phyloP scores from a whole-genome alignment of 2,888 invertebrate genomes.

The Gortyna flavago region DNA sequence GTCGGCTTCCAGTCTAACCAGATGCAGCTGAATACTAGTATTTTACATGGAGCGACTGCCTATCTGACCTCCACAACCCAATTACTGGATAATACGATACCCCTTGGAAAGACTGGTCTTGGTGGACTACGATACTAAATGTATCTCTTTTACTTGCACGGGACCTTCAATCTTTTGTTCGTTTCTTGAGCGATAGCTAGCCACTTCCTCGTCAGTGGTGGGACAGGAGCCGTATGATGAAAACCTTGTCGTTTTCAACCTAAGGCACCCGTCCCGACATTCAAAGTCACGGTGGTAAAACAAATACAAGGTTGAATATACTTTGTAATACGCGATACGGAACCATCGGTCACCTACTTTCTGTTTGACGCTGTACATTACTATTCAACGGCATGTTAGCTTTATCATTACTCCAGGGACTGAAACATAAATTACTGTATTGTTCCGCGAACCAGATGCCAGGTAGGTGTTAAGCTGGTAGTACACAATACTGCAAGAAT shows the following conservation, averaged over 20 bases:
- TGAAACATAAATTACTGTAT: constrained; percentile 79
- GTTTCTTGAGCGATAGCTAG: background rate
- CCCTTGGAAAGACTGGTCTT: too few species aligned
- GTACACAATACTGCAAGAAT: constrained; percentile 42
- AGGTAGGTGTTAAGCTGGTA: constrained; percentile 51
- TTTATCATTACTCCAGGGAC: constrained; percentile 79
- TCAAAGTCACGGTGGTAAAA: background rate
- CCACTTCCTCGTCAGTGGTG: too few species aligned
- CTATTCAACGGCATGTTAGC: constrained; percentile 79
- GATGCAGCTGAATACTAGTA: too few species aligned
- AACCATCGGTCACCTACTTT: constrained; percentile 69
- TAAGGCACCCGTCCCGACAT: too few species aligned
- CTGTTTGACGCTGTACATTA: constrained; percentile 74
- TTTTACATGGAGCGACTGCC: too few species aligned
- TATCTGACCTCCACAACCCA: too few species aligned
- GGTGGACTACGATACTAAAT: background rate
- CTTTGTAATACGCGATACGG: constrained; percentile 21
- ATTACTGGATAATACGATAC: too few species aligned
- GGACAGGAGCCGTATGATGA: too few species aligned
- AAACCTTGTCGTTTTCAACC: background rate
- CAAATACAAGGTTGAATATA: background rate
- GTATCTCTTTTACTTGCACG: background rate
- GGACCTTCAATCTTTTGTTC: background rate
- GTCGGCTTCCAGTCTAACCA: too few species aligned
- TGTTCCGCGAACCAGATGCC: constrained; percentile 70